phyloP scores from a whole-genome alignment of 1,140 invertebrate species.

The Berghia stephanieae region DNA sequence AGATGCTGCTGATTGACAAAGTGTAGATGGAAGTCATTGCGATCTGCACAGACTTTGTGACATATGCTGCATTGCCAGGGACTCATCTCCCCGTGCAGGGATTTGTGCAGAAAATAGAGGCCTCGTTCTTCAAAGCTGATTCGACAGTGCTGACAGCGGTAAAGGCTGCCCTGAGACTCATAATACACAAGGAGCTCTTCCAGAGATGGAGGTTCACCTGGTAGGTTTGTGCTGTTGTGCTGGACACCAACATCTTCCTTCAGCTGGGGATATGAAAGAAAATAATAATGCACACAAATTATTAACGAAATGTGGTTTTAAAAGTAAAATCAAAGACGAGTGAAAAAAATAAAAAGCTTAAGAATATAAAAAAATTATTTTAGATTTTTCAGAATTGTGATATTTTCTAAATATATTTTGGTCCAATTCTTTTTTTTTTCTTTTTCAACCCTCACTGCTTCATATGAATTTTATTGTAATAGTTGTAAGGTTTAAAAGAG shows the following conservation, averaged over 20 bases:
- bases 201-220: slow-evolving; percentile 44
- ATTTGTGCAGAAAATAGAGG: slow-evolving; percentile 57
- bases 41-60: slow-evolving; percentile 53
- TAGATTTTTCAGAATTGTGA: no score
- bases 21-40: slow-evolving; percentile 60
- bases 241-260: slow-evolving; percentile 39
- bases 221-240: slow-evolving; percentile 36
- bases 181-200: slow-evolving; percentile 55
- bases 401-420: no score
- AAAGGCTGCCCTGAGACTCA: slow-evolving; percentile 52
- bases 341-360: no score
- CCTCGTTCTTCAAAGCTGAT: slow-evolving; percentile 59
- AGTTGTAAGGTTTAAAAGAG: no score
- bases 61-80: slow-evolving; percentile 61
- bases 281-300: no score
- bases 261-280: slow-evolving; percentile 1
- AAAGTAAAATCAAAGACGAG: no score
- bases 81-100: slow-evolving; percentile 50
- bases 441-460: no score
- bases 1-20: slow-evolving; percentile 61
- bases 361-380: no score
- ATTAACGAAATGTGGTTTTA: no score
- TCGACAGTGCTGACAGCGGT: slow-evolving; percentile 52
- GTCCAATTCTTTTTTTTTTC: no score
- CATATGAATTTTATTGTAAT: no score